Percentiles rank a stretch among this genome's conserved stretches.
These are phyloP conservation scores for Heliconius hermathena DNA, from an alignment of 1,140 invertebrate species.

Conservation along the genomic window DNA sequence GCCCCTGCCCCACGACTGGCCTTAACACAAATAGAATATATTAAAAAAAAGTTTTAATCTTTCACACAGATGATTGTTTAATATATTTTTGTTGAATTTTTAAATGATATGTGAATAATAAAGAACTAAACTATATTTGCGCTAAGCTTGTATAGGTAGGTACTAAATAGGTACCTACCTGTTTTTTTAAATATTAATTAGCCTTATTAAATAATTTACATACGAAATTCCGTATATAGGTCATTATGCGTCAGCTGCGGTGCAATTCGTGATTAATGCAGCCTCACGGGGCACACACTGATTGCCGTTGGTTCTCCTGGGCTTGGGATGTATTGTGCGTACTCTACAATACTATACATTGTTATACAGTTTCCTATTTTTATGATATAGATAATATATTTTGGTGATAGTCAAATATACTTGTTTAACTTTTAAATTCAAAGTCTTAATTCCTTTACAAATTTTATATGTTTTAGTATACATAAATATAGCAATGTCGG, in stretches of 20 bases:
- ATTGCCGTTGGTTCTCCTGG: conserved; percentile 3
- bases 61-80: neutral
- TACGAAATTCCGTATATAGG: conserved; percentile 25
- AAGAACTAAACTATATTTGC: too few species aligned
- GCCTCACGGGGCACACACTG: conserved; percentile 11
- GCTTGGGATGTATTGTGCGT: neutral
- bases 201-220: conserved; percentile 2
- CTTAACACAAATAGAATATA: too few species aligned
- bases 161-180: neutral
- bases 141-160: too few species aligned
- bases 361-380: neutral
- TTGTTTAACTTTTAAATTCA: neutral
- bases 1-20: too few species aligned
- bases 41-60: neutral
- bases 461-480: neutral
- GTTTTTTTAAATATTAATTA: neutral
- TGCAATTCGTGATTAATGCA: conserved; percentile 26
- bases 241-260: conserved; percentile 25
- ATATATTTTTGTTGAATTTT: neutral
- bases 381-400: neutral
- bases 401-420: neutral
- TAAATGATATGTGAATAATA: too few species aligned
- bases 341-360: neutral
- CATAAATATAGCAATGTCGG: conserved; percentile 1
- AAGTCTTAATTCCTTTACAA: neutral